Evolutionary conservation across 2,113 vertebrate species (phyloP).

Genomic region (Corvus cornix): DNA sequence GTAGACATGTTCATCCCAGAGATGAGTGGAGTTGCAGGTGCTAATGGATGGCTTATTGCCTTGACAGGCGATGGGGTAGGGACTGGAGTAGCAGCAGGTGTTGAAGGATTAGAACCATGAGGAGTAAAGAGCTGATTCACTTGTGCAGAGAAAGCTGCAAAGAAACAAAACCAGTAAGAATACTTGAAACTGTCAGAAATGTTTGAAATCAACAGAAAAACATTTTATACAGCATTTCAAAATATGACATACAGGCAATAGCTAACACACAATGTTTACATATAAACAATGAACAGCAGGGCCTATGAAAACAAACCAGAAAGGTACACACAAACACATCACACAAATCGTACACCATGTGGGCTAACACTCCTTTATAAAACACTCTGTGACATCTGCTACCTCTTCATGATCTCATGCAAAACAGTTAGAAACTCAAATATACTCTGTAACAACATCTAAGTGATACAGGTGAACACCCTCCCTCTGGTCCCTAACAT

Average conservation of each 20-base stretch:
- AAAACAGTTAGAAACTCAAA: slow-evolving; percentile 20
- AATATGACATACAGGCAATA: slow-evolving; percentile 15
- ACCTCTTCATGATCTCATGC: slow-evolving; percentile 32
- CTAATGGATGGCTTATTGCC: slow-evolving; percentile 72
- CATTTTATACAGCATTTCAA: slow-evolving; percentile 49
- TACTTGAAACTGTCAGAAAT: slow-evolving; percentile 56
- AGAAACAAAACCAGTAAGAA: slow-evolving; percentile 68
- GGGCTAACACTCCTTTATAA: background rate
- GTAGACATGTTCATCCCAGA: slow-evolving; percentile 70
- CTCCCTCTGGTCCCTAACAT: slow-evolving; percentile 19
- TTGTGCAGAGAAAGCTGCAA: slow-evolving; percentile 87
- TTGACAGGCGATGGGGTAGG: slow-evolving; percentile 81
- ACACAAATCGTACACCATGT: background rate
- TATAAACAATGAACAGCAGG: background rate
- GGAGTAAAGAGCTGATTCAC: slow-evolving; percentile 87
- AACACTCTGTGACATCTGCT: background rate
- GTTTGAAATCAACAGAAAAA: slow-evolving; percentile 57
- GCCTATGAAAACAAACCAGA: slow-evolving; percentile 1
- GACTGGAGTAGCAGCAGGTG: slow-evolving; percentile 79
- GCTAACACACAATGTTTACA: slow-evolving; percentile 25
- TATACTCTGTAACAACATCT: background rate
- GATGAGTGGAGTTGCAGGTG: slow-evolving; percentile 61
- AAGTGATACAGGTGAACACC: background rate
- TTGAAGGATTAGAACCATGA: slow-evolving; percentile 84
- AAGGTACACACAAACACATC: background rate